A percentile compares a stretch with the other conserved stretches of the same genome.
phyloP scores from a whole-genome alignment of 1,140 invertebrate genomes.

The Piezodorus guildinii region DNA sequence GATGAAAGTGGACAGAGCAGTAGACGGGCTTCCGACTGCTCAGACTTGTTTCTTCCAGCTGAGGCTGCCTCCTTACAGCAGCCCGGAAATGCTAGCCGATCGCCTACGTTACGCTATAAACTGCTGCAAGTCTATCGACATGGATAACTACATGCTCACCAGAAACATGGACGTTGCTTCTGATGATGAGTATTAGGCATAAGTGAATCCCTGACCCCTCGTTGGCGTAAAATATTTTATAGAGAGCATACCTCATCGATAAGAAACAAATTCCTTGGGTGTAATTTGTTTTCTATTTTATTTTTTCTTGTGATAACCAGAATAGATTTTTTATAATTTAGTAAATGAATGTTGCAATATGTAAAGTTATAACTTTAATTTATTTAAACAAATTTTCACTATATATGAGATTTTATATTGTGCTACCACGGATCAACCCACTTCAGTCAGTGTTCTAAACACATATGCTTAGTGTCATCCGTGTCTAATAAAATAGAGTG shows the following conservation, averaged over 20 bases:
- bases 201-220: too few species aligned
- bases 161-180: slow-evolving; percentile 45
- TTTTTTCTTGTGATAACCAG: background rate
- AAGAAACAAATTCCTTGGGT: background rate
- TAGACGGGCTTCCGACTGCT: slow-evolving; percentile 50
- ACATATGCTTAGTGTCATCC: background rate
- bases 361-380: too few species aligned
- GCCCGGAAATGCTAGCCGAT: slow-evolving; percentile 47
- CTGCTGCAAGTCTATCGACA: slow-evolving; percentile 58
- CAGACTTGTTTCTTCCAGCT: slow-evolving; percentile 62
- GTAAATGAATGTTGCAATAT: too few species aligned
- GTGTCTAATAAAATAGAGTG: background rate
- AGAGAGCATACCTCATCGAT: too few species aligned
- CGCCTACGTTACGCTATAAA: slow-evolving; percentile 53
- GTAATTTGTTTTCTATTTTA: background rate
- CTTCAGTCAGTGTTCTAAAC: background rate
- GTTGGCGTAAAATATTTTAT: too few species aligned
- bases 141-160: slow-evolving; percentile 61
- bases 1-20: slow-evolving; percentile 45
- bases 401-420: too few species aligned
- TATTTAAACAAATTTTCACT: too few species aligned
- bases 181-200: slow-evolving; percentile 37
- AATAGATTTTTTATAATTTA: background rate
- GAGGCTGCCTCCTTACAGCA: slow-evolving; percentile 50
- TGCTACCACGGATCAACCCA: background rate